Base-by-base conservation (phyloP, 2,888 invertebrate species). In the Brachyptera putata region DNA sequence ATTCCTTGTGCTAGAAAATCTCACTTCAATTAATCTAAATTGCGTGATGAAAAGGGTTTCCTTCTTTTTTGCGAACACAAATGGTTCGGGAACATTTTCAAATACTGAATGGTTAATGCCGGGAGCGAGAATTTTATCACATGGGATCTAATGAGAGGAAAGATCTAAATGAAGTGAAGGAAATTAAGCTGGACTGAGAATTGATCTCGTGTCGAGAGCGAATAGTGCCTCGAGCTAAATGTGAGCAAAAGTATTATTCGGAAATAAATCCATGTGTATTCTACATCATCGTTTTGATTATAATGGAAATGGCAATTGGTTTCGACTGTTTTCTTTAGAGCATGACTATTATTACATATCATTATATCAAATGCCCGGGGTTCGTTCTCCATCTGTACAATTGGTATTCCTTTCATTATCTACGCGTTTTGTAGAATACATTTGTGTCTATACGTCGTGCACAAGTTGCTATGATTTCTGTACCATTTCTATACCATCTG, bases 21-120 rank as follows among this genome's bases (percentile, higher is more conserved):
- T 61, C 49, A 57, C 49, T 61, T 48, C 60, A 61, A 61, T 61
- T 61, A 61, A 56, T 49, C 49, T 50, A 61, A 57, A 61, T 61
- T 61, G 60, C 60, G 34, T 53, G 53, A 53, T 53, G 53, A 53
- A 53, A 53, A 21, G 53, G 53, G 53, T 16, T 53, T 34, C 9
- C 36, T 34, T 36, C 18, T 34, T 53, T 53, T 36, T 16, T 53
- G 53, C 34, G 21, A 34, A 22, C 53, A 36, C 34, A 53, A 30
- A 53, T 53, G 21, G 22, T 22, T 22, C 46, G 46, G 22, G 46
- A 46, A 46, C 46, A 46, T 46, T 46, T 46, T 46, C 46, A 24
- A 46, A 46, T 46, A 46, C 46, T 46, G 46, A 46, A 46, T 46
- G 21, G 46, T 46, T 21, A 46, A 46, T 46, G 21, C 24, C 46